These are phyloP conservation scores for Notolepis coatsorum DNA, from an alignment of 2,797 vertebrate genomes.

Conservation along the genomic window DNA sequence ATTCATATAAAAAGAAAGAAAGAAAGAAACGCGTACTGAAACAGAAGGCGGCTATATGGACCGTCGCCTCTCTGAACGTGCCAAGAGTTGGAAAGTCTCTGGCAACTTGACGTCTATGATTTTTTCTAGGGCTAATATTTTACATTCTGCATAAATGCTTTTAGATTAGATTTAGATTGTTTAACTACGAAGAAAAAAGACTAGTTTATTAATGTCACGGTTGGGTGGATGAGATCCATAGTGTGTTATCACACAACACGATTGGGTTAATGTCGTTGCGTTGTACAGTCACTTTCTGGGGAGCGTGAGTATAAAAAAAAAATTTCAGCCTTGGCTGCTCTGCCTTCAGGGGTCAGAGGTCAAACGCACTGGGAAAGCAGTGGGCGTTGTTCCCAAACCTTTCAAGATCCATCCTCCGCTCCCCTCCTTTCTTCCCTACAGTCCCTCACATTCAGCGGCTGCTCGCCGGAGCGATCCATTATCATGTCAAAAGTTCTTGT, in stretches of 20 bases:
- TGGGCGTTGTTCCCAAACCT: slow-evolving; percentile 81
- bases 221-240: too few species aligned
- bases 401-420: slow-evolving; percentile 76
- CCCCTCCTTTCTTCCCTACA: slow-evolving; percentile 57
- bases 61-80: slow-evolving; percentile 65
- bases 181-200: too few species aligned
- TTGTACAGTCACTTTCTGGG: slow-evolving; percentile 59
- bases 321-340: slow-evolving; percentile 65
- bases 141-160: slow-evolving; percentile 25
- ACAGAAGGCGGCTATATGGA: slow-evolving; percentile 63
- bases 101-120: slow-evolving; percentile 43
- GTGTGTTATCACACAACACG: background rate
- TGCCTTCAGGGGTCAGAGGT: slow-evolving; percentile 76
- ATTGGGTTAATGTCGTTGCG: slow-evolving; percentile 6
- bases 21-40: slow-evolving; percentile 69
- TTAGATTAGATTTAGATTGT: background rate
- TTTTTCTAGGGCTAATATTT: slow-evolving; percentile 29
- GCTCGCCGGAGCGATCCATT: slow-evolving; percentile 79
- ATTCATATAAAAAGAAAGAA: slow-evolving; percentile 71
- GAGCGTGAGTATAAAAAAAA: slow-evolving; percentile 58
- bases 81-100: slow-evolving; percentile 68
- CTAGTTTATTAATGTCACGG: too few species aligned
- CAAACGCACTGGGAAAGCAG: slow-evolving; percentile 83
- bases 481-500: slow-evolving; percentile 83
- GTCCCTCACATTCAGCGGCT: slow-evolving; percentile 74